Conservation (phyloP, 1,140 invertebrate genomes). For the Listronotus bonariensis region DNA sequence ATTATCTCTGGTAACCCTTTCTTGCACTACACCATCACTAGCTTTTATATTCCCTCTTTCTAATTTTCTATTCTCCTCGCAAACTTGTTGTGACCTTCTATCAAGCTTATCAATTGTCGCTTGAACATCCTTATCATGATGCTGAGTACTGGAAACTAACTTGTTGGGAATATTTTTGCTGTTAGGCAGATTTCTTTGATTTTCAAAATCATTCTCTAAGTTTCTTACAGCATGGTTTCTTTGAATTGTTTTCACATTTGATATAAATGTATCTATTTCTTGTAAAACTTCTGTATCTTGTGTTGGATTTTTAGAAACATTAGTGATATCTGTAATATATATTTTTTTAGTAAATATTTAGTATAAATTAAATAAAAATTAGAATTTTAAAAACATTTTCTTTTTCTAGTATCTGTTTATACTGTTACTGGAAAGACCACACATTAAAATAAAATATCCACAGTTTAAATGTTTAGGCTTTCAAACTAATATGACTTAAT, state of each 20-base stretch:
- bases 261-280: constrained; percentile 62
- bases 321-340: background rate
- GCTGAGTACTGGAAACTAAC: background rate
- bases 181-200: constrained; percentile 4
- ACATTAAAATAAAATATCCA: too few relatives aligned
- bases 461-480: too few relatives aligned
- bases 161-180: too few relatives aligned
- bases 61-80: constrained; percentile 13
- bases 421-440: too few relatives aligned
- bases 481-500: too few relatives aligned
- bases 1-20: constrained; percentile 43
- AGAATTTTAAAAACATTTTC: too few relatives aligned
- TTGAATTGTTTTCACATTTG: constrained; percentile 60
- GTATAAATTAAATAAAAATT: too few relatives aligned
- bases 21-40: constrained; percentile 14
- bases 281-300: constrained; percentile 57
- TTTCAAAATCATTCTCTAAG: constrained; percentile 40
- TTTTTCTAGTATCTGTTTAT: too few relatives aligned
- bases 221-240: constrained; percentile 41
- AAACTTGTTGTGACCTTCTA: constrained; percentile 31
- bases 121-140: constrained; percentile 11
- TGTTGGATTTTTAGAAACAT: constrained; percentile 13
- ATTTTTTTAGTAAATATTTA: too few relatives aligned
- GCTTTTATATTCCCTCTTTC: background rate
- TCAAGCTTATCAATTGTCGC: constrained; percentile 27